A percentile compares a stretch with the other conserved stretches of the same genome.
Evolutionary conservation across 2,888 invertebrate species (phyloP).

Genomic region (Temnothorax unifasciatus): DNA sequence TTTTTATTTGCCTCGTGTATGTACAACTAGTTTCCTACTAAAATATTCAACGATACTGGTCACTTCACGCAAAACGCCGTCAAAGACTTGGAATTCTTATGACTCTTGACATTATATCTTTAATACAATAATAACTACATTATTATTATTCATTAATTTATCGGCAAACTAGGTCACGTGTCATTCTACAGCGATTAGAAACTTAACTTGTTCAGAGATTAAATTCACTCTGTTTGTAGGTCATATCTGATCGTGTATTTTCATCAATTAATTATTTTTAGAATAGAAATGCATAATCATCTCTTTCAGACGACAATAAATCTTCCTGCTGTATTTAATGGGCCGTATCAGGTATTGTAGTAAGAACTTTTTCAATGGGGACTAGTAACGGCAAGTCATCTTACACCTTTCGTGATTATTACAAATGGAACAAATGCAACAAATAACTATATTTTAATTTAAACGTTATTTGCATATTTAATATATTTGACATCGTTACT

Average conservation of each 20-base stretch:
- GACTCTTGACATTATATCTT: not conserved
- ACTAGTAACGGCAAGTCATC: constrained; percentile 41
- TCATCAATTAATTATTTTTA: constrained; percentile 9
- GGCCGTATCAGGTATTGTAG: constrained; percentile 64
- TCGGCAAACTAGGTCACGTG: not conserved
- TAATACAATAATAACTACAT: constrained; percentile 9
- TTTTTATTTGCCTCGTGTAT: constrained; percentile 32
- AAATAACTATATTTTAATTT: not conserved
- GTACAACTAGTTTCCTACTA: not conserved
- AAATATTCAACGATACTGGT: constrained; percentile 3
- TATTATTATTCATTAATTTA: constrained; percentile 20
- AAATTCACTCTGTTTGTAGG: constrained; percentile 24
- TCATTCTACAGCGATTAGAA: constrained; percentile 7
- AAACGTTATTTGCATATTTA: not conserved
- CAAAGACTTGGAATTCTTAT: not conserved
- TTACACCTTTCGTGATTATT: not conserved
- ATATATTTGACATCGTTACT: not conserved
- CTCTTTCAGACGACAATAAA: constrained; percentile 36
- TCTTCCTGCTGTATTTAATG: constrained; percentile 61
- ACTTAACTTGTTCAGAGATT: constrained; percentile 8
- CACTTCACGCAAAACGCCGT: not conserved
- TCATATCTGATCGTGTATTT: constrained; percentile 34
- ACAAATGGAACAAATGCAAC: not conserved
- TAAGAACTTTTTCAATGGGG: constrained; percentile 39
- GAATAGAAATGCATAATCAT: not conserved